Conservation (phyloP, 2,797 vertebrate species). For the Carcharodon carcharias region DNA sequence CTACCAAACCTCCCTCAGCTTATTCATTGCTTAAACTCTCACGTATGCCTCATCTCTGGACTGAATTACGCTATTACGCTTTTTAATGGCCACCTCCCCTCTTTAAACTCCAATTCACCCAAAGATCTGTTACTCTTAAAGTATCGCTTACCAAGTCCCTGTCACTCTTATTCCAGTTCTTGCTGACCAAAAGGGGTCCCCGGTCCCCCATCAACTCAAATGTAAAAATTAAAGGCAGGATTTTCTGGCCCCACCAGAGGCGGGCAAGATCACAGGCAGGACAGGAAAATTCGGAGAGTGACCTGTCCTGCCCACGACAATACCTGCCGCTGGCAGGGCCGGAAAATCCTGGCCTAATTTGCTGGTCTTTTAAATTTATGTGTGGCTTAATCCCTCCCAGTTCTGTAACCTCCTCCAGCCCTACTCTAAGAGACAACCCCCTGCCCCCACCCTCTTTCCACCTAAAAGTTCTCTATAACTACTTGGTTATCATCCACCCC, state of each 20-base stretch:
- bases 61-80: background rate
- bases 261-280: too few relatives aligned
- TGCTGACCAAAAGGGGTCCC: background rate
- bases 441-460: background rate
- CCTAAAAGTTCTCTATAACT: background rate
- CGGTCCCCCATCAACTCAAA: background rate
- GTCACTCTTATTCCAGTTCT: background rate
- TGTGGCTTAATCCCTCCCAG: background rate
- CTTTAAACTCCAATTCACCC: background rate
- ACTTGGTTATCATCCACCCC: background rate
- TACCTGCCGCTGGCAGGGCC: too few relatives aligned
- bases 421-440: background rate
- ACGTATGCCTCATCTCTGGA: background rate
- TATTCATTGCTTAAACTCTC: background rate
- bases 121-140: background rate
- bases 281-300: too few relatives aligned
- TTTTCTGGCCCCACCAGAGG: too few relatives aligned
- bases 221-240: background rate
- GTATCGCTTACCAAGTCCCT: background rate
- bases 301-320: too few relatives aligned
- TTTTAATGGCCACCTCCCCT: background rate
- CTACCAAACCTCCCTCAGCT: background rate
- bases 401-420: background rate
- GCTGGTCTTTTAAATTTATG: background rate
- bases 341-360: background rate